Base-by-base conservation (phyloP, 2,113 vertebrate genomes). In the Scomber japonicus region DNA sequence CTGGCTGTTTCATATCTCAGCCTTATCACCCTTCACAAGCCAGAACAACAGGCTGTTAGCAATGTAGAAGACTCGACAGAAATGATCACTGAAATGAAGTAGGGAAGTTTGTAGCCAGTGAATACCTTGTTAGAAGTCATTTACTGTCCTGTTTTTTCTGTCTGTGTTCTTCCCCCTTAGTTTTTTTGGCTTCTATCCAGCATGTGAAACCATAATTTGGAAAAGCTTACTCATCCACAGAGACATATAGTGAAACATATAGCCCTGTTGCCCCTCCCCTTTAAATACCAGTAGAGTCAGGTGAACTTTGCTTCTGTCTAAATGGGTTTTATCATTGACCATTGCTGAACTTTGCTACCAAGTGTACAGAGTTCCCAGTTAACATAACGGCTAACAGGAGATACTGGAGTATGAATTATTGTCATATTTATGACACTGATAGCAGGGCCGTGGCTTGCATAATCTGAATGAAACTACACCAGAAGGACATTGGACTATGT, bases 311-410 rank as follows among this genome's bases (percentile, higher is more conserved):
- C 84, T 89, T 92, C 88, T 40, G 60, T 75, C 75, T 75, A 60
- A 89, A 87, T 80, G 81, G 71, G 92, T 92, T 94, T 93, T 93
- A 94, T 94, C 90, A 92, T 92, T 93, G 86, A 90, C 90, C 64
- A 71, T 68, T 55, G 78, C 74, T 94, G 93, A 93, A 94, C 94
- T 93, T 95, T 94, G 90, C 81, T 82, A 90, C 91, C 64, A 17
- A 53, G 55, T 44, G 45, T 67, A 55, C 27, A 9, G 49, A 65
- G 83, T 82, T 89, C 40, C 78, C 56, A 57, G 85, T 76, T 70
- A 66, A 53, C 55, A 64, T 67, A 71, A 79, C 30, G 35, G 48
- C 76, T 68, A 60, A 64, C 81, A 66, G 40, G 49, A 78, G 61
- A 57, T 62, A 50, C 80, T 49, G 40, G 55, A 60, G 60, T 59